phyloP scores from a whole-genome alignment of 2,888 invertebrate genomes.

The Eurytoma californica region DNA sequence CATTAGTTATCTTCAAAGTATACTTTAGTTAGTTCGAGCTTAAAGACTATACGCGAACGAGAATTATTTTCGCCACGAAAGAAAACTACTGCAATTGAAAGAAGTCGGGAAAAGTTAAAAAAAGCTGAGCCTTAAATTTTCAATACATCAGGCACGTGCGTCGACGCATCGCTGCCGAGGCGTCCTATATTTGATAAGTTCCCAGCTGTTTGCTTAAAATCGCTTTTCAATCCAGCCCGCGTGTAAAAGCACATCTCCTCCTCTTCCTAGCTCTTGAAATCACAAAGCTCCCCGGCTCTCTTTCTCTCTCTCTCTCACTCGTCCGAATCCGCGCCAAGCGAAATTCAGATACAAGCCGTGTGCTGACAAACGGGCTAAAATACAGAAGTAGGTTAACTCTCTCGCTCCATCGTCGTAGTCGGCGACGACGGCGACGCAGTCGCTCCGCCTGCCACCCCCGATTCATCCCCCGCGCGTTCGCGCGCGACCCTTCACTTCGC shows the following conservation, averaged over 20 bases:
- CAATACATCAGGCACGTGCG: slow-evolving; percentile 18
- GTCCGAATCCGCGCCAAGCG: slow-evolving; percentile 4
- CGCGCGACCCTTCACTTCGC: slow-evolving; percentile 35
- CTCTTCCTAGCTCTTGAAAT: slow-evolving; percentile 39
- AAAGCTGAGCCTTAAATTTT: slow-evolving; percentile 32
- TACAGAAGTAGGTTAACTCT: slow-evolving; percentile 70
- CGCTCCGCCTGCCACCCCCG: slow-evolving; percentile 20
- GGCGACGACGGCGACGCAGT: background rate
- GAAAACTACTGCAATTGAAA: background rate
- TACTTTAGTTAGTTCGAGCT: too few species aligned
- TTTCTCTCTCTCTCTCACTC: slow-evolving; percentile 18
- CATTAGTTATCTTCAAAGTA: too few species aligned
- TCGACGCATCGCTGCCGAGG: slow-evolving; percentile 13
- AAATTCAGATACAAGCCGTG: slow-evolving; percentile 55
- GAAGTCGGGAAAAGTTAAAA: background rate
- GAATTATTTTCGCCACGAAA: too few species aligned
- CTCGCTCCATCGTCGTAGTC: slow-evolving; percentile 37
- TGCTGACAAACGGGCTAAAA: slow-evolving; percentile 67
- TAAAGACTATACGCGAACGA: too few species aligned
- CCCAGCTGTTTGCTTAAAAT: slow-evolving; percentile 68
- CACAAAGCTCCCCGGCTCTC: slow-evolving; percentile 19
- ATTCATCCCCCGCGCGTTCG: slow-evolving; percentile 37
- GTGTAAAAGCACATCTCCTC: slow-evolving; percentile 47
- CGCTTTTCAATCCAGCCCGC: slow-evolving; percentile 66
- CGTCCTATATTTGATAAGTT: slow-evolving; percentile 56